Evolutionary conservation across 2,113 vertebrate species (phyloP).

Genomic region (Nipponia nippon): DNA sequence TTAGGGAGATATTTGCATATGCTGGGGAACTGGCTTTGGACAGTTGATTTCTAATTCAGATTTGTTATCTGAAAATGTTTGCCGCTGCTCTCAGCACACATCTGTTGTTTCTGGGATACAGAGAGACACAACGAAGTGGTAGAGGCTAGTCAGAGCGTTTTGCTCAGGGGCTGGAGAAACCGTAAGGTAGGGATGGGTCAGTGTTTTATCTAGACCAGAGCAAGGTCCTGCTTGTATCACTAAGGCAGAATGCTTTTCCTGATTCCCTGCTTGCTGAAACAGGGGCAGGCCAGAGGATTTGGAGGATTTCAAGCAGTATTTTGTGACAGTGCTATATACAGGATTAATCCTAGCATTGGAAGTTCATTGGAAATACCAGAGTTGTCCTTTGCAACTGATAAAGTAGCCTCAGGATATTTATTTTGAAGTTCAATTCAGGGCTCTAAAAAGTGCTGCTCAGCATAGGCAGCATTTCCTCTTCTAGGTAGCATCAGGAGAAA

Average conservation of each 20-base stretch:
- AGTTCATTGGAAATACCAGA: not conserved
- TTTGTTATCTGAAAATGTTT: conserved; percentile 17
- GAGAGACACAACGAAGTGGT: not conserved
- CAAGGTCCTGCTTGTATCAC: not conserved
- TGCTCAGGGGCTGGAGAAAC: not conserved
- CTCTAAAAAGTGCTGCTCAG: not conserved
- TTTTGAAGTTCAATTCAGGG: not conserved
- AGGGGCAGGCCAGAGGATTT: not conserved
- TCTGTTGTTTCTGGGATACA: not conserved
- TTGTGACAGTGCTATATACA: not conserved
- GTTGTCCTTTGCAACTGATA: not conserved
- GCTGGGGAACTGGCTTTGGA: not conserved
- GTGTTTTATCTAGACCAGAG: not conserved
- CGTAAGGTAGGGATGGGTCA: not conserved
- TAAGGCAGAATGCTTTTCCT: not conserved
- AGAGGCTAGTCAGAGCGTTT: not conserved
- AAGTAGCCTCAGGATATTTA: not conserved
- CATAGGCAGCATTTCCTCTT: not conserved
- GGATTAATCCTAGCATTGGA: not conserved
- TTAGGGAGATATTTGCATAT: conserved; percentile 17
- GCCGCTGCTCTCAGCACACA: not conserved
- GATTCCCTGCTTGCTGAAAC: not conserved
- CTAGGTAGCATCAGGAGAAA: not conserved
- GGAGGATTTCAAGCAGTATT: not conserved
- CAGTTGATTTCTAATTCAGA: not conserved